Evolutionary conservation across 2,113 vertebrate species (phyloP), one percentile per base, ranked within the genome.

Genomic region (Zosterops japonicus): DNA sequence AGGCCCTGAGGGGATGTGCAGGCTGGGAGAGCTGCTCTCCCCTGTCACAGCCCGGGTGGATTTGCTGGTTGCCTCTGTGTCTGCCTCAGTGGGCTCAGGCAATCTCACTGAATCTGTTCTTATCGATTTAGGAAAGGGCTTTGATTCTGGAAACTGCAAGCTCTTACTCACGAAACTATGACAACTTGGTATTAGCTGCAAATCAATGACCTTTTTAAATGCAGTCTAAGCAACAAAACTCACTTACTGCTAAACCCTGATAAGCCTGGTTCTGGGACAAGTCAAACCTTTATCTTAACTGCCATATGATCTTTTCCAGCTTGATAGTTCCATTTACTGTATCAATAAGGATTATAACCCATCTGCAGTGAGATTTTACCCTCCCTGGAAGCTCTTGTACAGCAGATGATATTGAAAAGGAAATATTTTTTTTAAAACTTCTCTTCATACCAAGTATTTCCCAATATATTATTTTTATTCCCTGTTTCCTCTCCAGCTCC

Each of bases 131-230:
- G 96, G 91, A 93, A 96, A 97, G 97, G 96, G 93, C 98, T 98
- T 98, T 98, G 97, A 98, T 98, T 98, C 96, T 95, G 93, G 89
- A 97, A 97, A 92, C 97, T 27, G 17, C 91, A 83, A 95, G 96
- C 98, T 97, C 95, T 98, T 98, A 97, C 93, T 98, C 96, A 96
- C 76, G 88, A 97, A 98, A 98, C 97, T 98, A 98, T 98, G 98
- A 98, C 98, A 98, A 97, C 97, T 98, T 87, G 57, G 97, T 98
- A 98, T 98, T 97, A 98, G 97, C 97, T 97, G 93, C 96, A 97
- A 98, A 98, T 98, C 98, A 98, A 98, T 98, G 98, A 97, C 95
- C 97, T 98, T 98, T 98, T 97, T 53, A 98, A 97, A 98, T 93
- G 97, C 96, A 97, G 96, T 81, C 20, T 57, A 96, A 94, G 96